Base-by-base conservation (phyloP, 2,888 invertebrate species). In the Epiblema foenella region DNA sequence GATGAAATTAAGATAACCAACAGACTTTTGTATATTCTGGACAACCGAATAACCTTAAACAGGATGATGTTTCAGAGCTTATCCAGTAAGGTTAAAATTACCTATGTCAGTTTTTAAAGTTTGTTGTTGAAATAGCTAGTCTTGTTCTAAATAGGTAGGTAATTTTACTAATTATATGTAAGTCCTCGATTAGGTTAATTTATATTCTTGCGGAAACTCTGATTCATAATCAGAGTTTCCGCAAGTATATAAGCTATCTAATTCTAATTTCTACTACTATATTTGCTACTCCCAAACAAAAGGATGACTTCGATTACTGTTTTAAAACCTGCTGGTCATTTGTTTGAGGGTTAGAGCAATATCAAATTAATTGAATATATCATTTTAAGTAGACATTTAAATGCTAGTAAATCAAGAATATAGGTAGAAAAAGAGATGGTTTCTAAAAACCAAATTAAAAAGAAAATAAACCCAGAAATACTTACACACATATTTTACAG, bases 121-220 rank as follows among this genome's bases (percentile, higher is more conserved):
- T 69, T 64, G 69, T 69, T 70, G 70, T 70, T 70, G 46, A 56
- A 66, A 70, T 70, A 70, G 65, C 65, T 70, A 70, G 70, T 66
- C 64, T 33, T 24, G 70, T 70, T 70, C 59, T 17, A 66, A 24
- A 69, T 33, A 58, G 15, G 20, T 54, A 60, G 70, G 60, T 49
- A 59, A 54, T 54, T 59, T 60, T 33, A 70, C 52, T 20, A 57
- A 62, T 20, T 63, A 68, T 18, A n/a, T n/a, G 37, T 59, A 42
- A 58, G 42, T 52, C 20, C 20, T 65, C 52, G 29, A 39, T 59
- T 56, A 70, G 65, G 24, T 56, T 60, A 54, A 17, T 52, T 69
- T 54, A 58, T 69, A 56, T 58, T 37, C 17, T 17, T 52, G 17
- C 17, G 24, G 24, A 58, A 62, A 12, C 29, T 69, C 39, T 58